Evolutionary conservation across 2,888 invertebrate genomes (phyloP).

Genomic region (Drosophila anomalipes): DNA sequence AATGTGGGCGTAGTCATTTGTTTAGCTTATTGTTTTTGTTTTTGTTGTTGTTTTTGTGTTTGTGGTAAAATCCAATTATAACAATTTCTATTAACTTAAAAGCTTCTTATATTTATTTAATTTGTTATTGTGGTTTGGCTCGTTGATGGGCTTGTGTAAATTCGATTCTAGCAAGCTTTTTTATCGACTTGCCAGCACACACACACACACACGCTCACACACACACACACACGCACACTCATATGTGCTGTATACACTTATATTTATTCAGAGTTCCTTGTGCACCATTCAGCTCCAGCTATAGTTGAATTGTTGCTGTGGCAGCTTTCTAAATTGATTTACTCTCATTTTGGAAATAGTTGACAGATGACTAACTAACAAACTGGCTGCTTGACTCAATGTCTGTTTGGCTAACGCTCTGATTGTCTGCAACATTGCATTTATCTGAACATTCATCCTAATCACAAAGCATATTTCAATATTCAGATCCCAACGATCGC

Average conservation of each 20-base stretch:
- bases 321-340: conserved; percentile 1
- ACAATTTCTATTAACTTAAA: conserved; percentile 75
- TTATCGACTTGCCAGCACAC: conserved; percentile 31
- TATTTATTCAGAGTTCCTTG: conserved; percentile 51
- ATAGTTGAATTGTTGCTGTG: background rate
- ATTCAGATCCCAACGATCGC: conserved; percentile 6
- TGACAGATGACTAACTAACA: conserved; percentile 19
- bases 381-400: conserved; percentile 19
- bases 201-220: conserved; percentile 1
- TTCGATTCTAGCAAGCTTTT: conserved; percentile 27
- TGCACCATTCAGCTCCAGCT: background rate
- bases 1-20: conserved; percentile 24
- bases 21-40: conserved; percentile 11
- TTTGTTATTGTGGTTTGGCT: conserved; percentile 66
- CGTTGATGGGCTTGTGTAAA: conserved; percentile 10
- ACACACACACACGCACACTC: background rate
- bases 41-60: conserved; percentile 28
- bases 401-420: background rate
- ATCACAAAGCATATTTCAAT: conserved; percentile 24
- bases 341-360: conserved; percentile 19
- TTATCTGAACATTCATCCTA: conserved; percentile 13
- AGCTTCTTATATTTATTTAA: conserved; percentile 81
- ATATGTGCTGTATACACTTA: conserved; percentile 20
- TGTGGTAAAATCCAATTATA: conserved; percentile 71
- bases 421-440: conserved; percentile 24